A percentile compares a stretch with the other conserved stretches of the same genome.
phyloP scores from a whole-genome alignment of 2,888 invertebrate genomes.

The Antheraea assamensis region DNA sequence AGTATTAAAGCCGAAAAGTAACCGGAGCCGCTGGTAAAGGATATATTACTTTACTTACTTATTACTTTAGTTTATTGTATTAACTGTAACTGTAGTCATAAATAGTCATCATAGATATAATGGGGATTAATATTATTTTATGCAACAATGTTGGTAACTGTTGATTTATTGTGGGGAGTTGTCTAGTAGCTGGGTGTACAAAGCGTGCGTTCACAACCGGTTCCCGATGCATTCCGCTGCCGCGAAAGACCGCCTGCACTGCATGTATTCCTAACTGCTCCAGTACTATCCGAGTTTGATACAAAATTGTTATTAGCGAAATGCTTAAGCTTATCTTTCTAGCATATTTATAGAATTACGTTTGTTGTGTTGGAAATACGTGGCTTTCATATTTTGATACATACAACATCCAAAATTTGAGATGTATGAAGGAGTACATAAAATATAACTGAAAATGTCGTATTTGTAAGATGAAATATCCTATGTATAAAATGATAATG shows the following conservation, averaged over 20 bases:
- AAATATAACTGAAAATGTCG: no score
- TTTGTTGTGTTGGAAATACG: no score
- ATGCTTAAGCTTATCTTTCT: no score
- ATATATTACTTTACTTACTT: no score
- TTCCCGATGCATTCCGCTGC: slow-evolving; percentile 45
- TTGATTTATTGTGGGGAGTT: slow-evolving; percentile 8
- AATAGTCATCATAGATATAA: no score
- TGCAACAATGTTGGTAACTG: slow-evolving; percentile 1
- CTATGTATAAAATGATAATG: no score
- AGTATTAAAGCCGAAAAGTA: not conserved
- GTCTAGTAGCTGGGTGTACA: slow-evolving; percentile 3
- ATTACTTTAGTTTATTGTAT: not conserved
- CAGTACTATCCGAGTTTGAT: not conserved
- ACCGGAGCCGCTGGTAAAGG: not conserved
- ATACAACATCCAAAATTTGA: not conserved
- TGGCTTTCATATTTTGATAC: not conserved
- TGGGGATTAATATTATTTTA: not conserved
- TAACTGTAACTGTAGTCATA: no score
- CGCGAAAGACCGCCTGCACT: slow-evolving; percentile 30
- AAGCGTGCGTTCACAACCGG: slow-evolving; percentile 37
- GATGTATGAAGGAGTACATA: no score
- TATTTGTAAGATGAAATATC: no score
- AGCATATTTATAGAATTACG: no score
- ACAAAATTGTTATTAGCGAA: not conserved
- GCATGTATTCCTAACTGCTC: slow-evolving; percentile 16